phyloP scores from a whole-genome alignment of 2,113 vertebrate genomes.

The Okapia johnstoni region DNA sequence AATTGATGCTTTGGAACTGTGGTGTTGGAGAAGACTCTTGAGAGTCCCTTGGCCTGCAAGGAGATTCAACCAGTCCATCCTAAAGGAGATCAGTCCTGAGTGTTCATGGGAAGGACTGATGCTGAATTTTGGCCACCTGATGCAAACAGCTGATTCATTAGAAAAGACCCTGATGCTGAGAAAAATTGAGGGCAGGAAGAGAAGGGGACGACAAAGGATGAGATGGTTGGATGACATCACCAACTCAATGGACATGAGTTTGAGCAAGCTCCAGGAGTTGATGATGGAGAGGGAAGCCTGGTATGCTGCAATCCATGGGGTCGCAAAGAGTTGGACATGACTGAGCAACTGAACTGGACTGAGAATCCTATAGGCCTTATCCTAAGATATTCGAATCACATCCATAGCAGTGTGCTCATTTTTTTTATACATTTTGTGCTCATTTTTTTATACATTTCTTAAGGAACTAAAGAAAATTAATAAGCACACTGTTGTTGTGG shows the following conservation, averaged over 20 bases:
- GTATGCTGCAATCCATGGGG: background rate
- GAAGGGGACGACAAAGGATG: background rate
- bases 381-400: background rate
- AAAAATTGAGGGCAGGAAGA: background rate
- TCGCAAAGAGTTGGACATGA: background rate
- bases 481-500: background rate
- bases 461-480: background rate
- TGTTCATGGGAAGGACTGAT: background rate
- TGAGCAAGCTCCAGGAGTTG: background rate
- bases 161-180: background rate
- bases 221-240: background rate
- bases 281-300: background rate
- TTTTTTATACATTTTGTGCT: background rate
- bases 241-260: background rate
- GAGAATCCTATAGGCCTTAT: background rate
- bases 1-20: background rate
- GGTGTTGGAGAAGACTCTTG: background rate
- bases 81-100: background rate
- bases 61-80: background rate
- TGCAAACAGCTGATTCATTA: background rate
- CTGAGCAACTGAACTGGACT: background rate
- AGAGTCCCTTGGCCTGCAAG: background rate
- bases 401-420: background rate
- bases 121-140: background rate
- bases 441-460: background rate